Conservation (phyloP, 2,113 vertebrate genomes). For the Grammomys surdaster region DNA sequence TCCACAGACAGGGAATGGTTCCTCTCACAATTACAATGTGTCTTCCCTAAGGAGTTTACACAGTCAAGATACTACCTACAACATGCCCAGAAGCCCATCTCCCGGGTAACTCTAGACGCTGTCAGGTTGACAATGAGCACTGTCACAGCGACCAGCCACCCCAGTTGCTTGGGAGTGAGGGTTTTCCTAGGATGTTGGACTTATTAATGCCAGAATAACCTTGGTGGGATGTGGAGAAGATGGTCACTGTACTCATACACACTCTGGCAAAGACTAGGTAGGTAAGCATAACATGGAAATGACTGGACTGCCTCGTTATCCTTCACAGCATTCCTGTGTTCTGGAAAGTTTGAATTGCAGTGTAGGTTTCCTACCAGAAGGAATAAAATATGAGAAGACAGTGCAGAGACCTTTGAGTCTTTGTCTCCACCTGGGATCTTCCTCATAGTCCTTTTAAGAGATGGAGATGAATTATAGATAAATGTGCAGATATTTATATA, state of each 20-base stretch:
- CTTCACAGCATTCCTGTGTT: background rate
- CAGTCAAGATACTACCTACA: background rate
- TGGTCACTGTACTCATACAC: background rate
- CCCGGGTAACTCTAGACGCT: background rate
- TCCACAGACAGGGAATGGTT: background rate
- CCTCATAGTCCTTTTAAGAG: constrained; percentile 15
- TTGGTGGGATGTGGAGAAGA: background rate
- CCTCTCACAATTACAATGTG: background rate
- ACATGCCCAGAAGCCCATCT: background rate
- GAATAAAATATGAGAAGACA: constrained; percentile 6
- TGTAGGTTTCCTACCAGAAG: constrained; percentile 6
- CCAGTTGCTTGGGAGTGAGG: background rate
- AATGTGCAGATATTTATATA: background rate
- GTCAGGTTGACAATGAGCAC: background rate
- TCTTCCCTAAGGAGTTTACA: background rate
- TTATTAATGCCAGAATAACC: background rate
- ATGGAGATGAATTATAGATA: constrained; percentile 1
- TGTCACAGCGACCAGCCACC: background rate
- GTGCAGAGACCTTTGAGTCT: background rate
- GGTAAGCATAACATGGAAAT: background rate
- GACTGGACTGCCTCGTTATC: background rate
- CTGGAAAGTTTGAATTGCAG: background rate
- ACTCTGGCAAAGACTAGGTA: background rate
- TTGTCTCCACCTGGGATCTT: background rate
- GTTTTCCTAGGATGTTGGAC: background rate